Percentiles rank a stretch among this genome's conserved stretches.
phyloP scores from a whole-genome alignment of 2,888 invertebrate genomes.

The Nyleta sp. region DNA sequence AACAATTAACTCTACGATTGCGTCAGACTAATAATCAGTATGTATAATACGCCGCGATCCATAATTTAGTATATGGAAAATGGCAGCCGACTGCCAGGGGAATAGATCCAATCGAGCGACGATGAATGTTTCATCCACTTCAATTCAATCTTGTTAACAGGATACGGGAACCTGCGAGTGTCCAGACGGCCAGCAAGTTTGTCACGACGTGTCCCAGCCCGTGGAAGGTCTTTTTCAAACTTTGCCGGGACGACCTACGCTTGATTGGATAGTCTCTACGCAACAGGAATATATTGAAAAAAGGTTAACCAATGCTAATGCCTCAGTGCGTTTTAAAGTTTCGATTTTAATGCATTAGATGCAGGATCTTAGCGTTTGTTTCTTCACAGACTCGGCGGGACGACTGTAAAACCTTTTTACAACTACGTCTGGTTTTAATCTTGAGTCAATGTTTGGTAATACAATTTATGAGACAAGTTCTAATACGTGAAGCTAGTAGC shows the following conservation, averaged over 20 bases:
- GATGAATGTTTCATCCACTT: constrained; percentile 56
- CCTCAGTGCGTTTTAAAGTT: too few species aligned
- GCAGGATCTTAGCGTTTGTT: too few species aligned
- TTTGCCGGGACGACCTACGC: constrained; percentile 82
- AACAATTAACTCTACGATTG: constrained; percentile 58
- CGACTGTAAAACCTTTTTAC: too few species aligned
- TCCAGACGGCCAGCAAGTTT: constrained; percentile 75
- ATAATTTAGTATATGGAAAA: constrained; percentile 50
- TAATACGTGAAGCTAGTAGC: too few species aligned
- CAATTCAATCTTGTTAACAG: constrained; percentile 75
- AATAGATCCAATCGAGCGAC: constrained; percentile 41
- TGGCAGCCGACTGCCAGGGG: constrained; percentile 29
- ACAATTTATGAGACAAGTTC: too few species aligned
- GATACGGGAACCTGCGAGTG: constrained; percentile 84
- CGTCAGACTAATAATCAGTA: constrained; percentile 52
- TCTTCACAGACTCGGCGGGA: too few species aligned
- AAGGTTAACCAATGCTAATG: too few species aligned
- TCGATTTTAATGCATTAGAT: too few species aligned
- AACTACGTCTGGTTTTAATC: too few species aligned
- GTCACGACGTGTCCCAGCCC: constrained; percentile 75
- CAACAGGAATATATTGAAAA: constrained; percentile 84
- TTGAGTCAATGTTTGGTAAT: too few species aligned
- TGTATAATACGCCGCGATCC: constrained; percentile 40
- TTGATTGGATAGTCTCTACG: constrained; percentile 84
- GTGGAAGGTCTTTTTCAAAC: constrained; percentile 77